Evolutionary conservation across 2,888 invertebrate genomes (phyloP).

Genomic region (Leptopterna dolabrata): DNA sequence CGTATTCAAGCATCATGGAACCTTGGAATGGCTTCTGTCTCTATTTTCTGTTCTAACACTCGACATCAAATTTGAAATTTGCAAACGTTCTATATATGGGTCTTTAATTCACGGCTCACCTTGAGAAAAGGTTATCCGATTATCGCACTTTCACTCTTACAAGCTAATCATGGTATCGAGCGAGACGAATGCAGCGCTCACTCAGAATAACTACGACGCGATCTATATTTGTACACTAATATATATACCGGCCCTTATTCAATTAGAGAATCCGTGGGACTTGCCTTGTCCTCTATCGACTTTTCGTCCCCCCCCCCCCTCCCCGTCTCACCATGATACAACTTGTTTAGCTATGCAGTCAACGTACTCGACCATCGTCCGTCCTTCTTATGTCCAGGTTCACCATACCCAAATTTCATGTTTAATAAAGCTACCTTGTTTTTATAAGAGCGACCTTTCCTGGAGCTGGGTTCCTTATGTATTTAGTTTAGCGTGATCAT

Average conservation of each 20-base stretch:
- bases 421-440: no score
- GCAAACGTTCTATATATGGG: no score
- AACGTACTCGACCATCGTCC: background rate
- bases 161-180: conserved; percentile 22
- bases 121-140: conserved; percentile 13
- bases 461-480: no score
- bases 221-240: conserved; percentile 40
- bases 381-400: no score
- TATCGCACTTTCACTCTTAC: conserved; percentile 28
- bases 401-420: no score
- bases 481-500: no score
- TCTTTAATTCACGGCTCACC: no score
- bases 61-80: no score
- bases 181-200: background rate
- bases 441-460: no score
- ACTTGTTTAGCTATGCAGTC: background rate
- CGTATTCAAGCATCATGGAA: background rate
- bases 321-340: background rate
- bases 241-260: conserved; percentile 32
- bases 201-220: conserved; percentile 15
- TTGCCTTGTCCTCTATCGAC: conserved; percentile 2
- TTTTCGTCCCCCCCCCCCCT: background rate
- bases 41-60: no score
- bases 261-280: background rate
- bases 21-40: no score